Evolutionary conservation across 2,113 vertebrate genomes (phyloP), one percentile per base, ranked within the genome.

Genomic region (human (Homo sapiens)): DNA sequence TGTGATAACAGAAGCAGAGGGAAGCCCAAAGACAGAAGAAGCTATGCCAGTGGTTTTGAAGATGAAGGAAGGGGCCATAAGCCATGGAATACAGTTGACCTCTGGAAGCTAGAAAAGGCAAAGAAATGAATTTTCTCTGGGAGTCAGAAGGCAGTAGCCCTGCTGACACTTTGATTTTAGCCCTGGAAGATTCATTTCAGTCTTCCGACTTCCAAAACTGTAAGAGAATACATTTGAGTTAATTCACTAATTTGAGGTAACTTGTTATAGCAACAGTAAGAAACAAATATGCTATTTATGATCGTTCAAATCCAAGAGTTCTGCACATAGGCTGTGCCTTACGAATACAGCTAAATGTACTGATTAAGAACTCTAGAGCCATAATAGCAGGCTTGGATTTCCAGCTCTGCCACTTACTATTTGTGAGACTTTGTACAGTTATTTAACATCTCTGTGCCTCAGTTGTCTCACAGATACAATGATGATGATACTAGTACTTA

Each of bases 201-300:
- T 70, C 13, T 64, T 82, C 27, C n/a, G n/a, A 85, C 43, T 25
- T 90, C 55, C n/a, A 76, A 43, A 90, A 61, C 11, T 80, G 5
- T 78, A 55, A 32, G 43, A 57, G 5, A 80, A n/a, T 59, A 61
- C 12, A 3, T 59, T 76, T 75, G 73, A 17, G 3, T 80, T 70
- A 64, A 57, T 52, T 82, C 68, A 90, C n/a, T 79, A 66, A 35
- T 90, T 73, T 87, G 45, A 75, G 40, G 45, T n/a, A 4, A 70
- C 72, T 52, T 25, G 12, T 75, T 75, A 85, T 12, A 59, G 43
- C 11, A 85, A 52, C 12, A 40, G 45, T 45, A 82, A 59, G 45
- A 96, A 86, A 52, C 7, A 3, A 32, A 35, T 73, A 61, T 23
- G 18, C 8, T 76, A 13, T 79, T 66, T 85, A 59, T 38, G 79